A percentile compares a stretch with the other conserved stretches of the same genome.
These are phyloP conservation scores for Caenorhabditis sp. DNA, from an alignment of 2,888 invertebrate genomes.

Conservation along the genomic window DNA sequence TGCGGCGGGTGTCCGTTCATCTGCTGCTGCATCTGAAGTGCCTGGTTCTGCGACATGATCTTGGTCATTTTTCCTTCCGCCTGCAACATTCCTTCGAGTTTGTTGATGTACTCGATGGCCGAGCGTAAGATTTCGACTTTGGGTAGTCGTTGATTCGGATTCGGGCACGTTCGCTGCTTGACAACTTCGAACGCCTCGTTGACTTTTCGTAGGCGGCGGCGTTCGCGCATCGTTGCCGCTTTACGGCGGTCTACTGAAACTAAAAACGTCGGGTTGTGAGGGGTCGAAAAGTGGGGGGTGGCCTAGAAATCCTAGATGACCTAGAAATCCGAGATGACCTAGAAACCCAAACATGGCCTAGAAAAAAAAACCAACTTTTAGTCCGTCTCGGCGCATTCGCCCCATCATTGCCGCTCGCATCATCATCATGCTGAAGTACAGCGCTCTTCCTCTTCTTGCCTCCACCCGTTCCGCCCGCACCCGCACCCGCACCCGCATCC, in stretches of 20 bases:
- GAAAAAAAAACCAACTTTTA: conserved; percentile 47
- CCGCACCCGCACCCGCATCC: background rate
- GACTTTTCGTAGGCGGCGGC: conserved; percentile 90
- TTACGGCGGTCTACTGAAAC: conserved; percentile 88
- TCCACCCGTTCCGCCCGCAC: no score
- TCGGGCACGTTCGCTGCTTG: conserved; percentile 88
- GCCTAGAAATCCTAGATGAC: no score
- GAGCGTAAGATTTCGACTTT: conserved; percentile 96
- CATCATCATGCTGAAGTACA: background rate
- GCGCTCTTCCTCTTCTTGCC: conserved; percentile 15
- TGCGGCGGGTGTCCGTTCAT: conserved; percentile 19
- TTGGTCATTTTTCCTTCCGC: conserved; percentile 63
- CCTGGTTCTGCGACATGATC: conserved; percentile 63
- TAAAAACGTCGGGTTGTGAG: conserved; percentile 12
- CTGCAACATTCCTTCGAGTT: conserved; percentile 73
- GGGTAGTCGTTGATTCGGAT: conserved; percentile 92
- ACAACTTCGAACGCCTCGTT: conserved; percentile 97
- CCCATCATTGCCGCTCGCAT: conserved; percentile 1
- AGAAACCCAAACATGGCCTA: no score
- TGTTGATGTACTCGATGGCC: conserved; percentile 95
- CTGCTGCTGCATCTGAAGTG: conserved; percentile 27
- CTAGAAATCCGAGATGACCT: no score
- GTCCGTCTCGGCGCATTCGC: conserved; percentile 32
- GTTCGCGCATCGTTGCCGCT: conserved; percentile 93
- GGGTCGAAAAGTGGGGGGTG: background rate